These are phyloP conservation scores for Nemoura dubitans DNA, from an alignment of 2,888 invertebrate species.

Conservation along the genomic window DNA sequence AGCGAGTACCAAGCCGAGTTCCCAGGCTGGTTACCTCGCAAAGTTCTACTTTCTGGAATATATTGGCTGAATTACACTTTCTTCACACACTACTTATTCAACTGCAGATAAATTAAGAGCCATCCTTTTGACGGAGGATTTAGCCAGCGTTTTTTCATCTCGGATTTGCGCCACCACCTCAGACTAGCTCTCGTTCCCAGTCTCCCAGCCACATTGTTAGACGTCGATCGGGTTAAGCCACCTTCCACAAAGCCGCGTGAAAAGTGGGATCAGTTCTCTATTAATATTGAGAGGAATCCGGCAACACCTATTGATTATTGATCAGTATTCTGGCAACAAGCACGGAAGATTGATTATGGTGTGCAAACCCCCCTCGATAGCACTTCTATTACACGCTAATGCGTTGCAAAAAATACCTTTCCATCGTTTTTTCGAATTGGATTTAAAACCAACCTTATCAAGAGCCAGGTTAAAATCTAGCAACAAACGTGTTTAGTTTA, in stretches of 20 bases:
- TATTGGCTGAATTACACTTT: neutral
- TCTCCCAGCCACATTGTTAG: neutral
- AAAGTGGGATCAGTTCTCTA: conserved; percentile 17
- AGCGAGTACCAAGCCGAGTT: neutral
- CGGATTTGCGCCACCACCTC: neutral
- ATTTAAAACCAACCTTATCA: neutral
- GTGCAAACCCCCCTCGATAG: neutral
- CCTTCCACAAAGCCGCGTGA: neutral
- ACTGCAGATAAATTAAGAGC: neutral
- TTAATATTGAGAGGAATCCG: conserved; percentile 1
- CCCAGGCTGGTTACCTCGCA: neutral
- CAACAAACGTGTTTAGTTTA: neutral
- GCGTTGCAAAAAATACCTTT: neutral
- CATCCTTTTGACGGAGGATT: conserved; percentile 5
- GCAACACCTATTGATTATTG: neutral
- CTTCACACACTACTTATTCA: conserved; percentile 1
- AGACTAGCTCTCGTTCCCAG: neutral
- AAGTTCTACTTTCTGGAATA: neutral
- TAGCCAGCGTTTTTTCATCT: neutral
- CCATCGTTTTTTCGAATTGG: neutral
- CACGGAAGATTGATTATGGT: neutral
- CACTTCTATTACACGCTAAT: neutral
- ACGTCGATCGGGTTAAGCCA: conserved; percentile 19
- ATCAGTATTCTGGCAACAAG: neutral
- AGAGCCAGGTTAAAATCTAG: neutral